Percentiles rank a stretch among this genome's conserved stretches.
Evolutionary conservation across 2,113 vertebrate genomes (phyloP).

Genomic region (Helogale parvula): DNA sequence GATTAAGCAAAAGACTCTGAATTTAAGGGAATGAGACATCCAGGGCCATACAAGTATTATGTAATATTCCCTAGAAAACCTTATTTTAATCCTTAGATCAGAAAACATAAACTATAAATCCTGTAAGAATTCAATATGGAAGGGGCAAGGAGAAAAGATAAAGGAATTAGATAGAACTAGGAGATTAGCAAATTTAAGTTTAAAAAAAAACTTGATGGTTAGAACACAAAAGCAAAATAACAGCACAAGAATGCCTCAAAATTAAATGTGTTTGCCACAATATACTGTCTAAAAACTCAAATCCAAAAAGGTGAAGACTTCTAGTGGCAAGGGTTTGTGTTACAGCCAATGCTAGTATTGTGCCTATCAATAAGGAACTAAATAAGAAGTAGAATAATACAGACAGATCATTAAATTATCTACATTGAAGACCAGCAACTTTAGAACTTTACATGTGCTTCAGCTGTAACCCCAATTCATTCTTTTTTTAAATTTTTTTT

Average conservation of each 20-base stretch:
- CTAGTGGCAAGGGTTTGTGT: neutral
- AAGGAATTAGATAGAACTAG: neutral
- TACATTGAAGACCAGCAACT: neutral
- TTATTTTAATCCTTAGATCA: conserved; percentile 20
- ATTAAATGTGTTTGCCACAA: neutral
- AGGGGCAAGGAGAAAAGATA: neutral
- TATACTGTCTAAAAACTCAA: conserved; percentile 32
- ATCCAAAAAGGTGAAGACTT: conserved; percentile 17
- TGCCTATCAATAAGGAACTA: neutral
- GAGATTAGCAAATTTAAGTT: neutral
- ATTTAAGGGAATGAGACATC: neutral
- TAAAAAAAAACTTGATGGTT: neutral
- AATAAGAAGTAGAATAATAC: conserved; percentile 36
- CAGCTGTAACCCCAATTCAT: conserved; percentile 4
- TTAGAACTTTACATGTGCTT: neutral
- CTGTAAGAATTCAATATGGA: neutral
- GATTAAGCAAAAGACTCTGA: neutral
- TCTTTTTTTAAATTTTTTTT: no score
- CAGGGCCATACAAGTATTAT: conserved; percentile 1
- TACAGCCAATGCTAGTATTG: neutral
- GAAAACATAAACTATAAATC: conserved; percentile 42
- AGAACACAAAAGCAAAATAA: conserved; percentile 11
- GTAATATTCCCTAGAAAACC: conserved; percentile 4
- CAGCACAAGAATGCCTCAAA: neutral
- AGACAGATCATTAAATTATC: conserved; percentile 1